These are phyloP conservation scores for Cistogaster globosa DNA, from an alignment of 2,888 invertebrate species.

Conservation along the genomic window DNA sequence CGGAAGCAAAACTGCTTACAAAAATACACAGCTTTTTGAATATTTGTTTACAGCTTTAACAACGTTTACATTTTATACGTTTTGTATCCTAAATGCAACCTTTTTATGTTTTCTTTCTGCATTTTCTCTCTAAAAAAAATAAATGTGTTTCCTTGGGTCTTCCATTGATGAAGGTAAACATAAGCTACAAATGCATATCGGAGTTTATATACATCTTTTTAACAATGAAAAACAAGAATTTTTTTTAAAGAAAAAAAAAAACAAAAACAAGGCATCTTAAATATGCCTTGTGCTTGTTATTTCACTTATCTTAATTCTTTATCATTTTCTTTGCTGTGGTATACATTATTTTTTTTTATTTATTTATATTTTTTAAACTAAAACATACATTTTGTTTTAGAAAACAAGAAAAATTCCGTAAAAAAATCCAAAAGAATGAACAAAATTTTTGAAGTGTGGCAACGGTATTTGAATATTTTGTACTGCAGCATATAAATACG, in stretches of 20 bases:
- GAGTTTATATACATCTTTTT: constrained; percentile 13
- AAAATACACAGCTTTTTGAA: constrained; percentile 58
- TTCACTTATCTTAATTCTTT: not conserved
- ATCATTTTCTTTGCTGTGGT: not conserved
- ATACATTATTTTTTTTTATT: not conserved
- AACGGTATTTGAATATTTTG: constrained; percentile 4
- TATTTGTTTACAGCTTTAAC: constrained; percentile 40
- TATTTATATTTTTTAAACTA: too few species aligned
- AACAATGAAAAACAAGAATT: constrained; percentile 18
- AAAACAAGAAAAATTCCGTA: not conserved
- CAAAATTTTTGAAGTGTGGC: not conserved
- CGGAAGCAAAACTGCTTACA: constrained; percentile 70
- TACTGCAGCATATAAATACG: constrained; percentile 11
- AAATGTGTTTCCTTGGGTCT: constrained; percentile 36
- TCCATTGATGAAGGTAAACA: constrained; percentile 63
- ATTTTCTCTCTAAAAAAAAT: not conserved
- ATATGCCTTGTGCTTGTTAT: constrained; percentile 33
- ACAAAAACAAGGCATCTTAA: constrained; percentile 36
- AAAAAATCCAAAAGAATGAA: not conserved
- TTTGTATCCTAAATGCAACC: not conserved
- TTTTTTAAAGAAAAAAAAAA: constrained; percentile 14
- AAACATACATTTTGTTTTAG: too few species aligned
- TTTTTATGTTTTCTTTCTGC: not conserved
- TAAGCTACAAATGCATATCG: constrained; percentile 62
- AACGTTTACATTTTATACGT: constrained; percentile 25